Base-by-base conservation (phyloP, 2,888 invertebrate genomes). In the Ormyrus rosae region DNA sequence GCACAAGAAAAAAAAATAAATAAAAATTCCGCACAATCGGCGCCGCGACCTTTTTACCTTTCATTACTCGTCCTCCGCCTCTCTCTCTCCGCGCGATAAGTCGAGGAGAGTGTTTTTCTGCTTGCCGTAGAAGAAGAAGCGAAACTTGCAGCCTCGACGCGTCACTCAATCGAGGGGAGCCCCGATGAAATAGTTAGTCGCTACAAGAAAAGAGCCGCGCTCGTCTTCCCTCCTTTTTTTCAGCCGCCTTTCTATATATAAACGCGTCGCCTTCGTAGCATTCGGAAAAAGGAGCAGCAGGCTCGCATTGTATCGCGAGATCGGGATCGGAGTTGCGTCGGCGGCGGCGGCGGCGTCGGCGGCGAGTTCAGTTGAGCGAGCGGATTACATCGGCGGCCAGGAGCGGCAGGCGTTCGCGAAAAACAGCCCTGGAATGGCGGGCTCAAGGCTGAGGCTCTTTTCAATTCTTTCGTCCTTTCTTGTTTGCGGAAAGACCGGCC, bases 101-200 rank as follows among this genome's bases (percentile, higher is more conserved):
- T 58, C 1, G 19, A 9, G 48, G 11, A 61, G 71, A 56, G n/a
- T 19, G 19, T 19, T 19, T 19, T 19, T 19, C 19, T 19, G 19
- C 19, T 19, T 1, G 19, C 19, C 1, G 19, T 19, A 19, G 19
- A 19, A 53, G 6, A 9, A 51, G 51, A 51, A 19, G 46, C 64
- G 64, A 34, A 69, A 76, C n/a, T 77, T 64, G n/a, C 34, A 69
- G 55, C 61, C 72, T 73, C 61, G 69, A 50, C 69, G 79, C 80
- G 64, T 70, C 80, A 70, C 46, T 74, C 79, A 74, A 74, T 73
- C 67, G 67, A 4, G 34, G 46, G 55, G 34, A 50, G 69, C 34
- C 65, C 13, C 80, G 68, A 81, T 81, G 80, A 81, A 81, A 81
- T 81, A 77, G 80, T 80, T 72, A 72, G 71, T 71, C 71, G 56